Base-by-base conservation (phyloP, 2,113 vertebrate genomes). In the Osmerus eperlanus region DNA sequence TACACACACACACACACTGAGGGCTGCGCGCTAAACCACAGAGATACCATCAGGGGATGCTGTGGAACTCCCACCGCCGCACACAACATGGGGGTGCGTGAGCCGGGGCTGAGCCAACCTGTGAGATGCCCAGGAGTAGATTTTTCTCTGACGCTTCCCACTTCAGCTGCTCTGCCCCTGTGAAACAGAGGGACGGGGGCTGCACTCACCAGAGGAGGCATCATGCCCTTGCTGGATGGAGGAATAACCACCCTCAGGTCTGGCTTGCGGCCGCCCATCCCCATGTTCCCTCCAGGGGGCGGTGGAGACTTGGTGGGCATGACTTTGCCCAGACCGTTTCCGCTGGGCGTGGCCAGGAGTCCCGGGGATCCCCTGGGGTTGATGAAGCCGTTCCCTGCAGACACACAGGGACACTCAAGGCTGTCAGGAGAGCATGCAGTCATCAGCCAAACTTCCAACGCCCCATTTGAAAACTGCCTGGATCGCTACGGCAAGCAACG, bases 241-340 rank as follows among this genome's bases (percentile, higher is more conserved):
- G 97, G 97, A 87, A 99, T 99, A 84, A 99, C 96, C 11, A 99
- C 97, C 67, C 96, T 94, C 25, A 99, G 94, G 88, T 99, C 97
- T 15, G 97, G 97, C 82, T 99, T 99, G 78, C 96, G 94, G 87
- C 87, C 92, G 84, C 93, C 95, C 91, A 98, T 96, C 79, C 91
- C 96, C 73, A 98, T 94, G 84, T 75, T 95, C 75, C 93, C 94
- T 81, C 96, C 94, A 68, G 95, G 95, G 65, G 96, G 96, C 3
- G 96, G 96, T 9, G 97, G 96, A 74, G 97, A 99, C 89, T 99
- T 99, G 55, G 95, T 95, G 78, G 96, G 94, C 95, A 98, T 96
- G 58, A 95, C 94, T 91, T 97, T 98, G 87, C 96, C 96, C 73
- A 98, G 86, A 76, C 95, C 93, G 54, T 95, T 99, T 73, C 96